phyloP scores from a whole-genome alignment of 1,140 invertebrate genomes.

The Saccostrea cuccullata region DNA sequence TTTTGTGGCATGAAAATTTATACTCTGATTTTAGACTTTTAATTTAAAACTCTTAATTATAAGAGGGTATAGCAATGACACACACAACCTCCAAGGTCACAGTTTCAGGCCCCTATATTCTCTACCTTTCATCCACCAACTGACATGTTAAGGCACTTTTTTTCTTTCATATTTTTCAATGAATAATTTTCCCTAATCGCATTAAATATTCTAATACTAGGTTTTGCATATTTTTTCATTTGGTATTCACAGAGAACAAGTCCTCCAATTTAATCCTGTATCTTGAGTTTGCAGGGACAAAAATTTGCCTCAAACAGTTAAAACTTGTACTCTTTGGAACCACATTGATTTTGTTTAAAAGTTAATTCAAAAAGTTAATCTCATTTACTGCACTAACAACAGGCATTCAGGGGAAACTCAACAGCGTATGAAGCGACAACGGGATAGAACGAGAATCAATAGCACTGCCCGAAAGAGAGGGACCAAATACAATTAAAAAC shows the following conservation, averaged over 20 bases:
- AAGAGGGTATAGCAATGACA: neutral
- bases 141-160: neutral
- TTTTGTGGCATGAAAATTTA: neutral
- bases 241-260: neutral
- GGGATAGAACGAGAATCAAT: neutral
- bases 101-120: neutral
- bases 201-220: slow-evolving; percentile 13
- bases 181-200: slow-evolving; percentile 24
- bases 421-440: slow-evolving; percentile 17
- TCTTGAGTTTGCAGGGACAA: neutral
- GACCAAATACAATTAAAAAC: slow-evolving; percentile 8
- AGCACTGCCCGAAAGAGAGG: neutral
- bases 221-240: slow-evolving; percentile 27
- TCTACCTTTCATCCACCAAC: neutral
- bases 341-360: slow-evolving; percentile 31
- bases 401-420: neutral
- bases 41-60: neutral
- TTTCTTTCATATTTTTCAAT: neutral
- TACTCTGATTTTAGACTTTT: neutral
- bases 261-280: neutral
- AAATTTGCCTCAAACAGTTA: neutral
- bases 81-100: neutral
- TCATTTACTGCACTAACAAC: slow-evolving; percentile 19
- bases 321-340: neutral
- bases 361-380: slow-evolving; percentile 11